Evolutionary conservation across 2,888 invertebrate genomes (phyloP).

Genomic region (Macrosoma leucophasiata): DNA sequence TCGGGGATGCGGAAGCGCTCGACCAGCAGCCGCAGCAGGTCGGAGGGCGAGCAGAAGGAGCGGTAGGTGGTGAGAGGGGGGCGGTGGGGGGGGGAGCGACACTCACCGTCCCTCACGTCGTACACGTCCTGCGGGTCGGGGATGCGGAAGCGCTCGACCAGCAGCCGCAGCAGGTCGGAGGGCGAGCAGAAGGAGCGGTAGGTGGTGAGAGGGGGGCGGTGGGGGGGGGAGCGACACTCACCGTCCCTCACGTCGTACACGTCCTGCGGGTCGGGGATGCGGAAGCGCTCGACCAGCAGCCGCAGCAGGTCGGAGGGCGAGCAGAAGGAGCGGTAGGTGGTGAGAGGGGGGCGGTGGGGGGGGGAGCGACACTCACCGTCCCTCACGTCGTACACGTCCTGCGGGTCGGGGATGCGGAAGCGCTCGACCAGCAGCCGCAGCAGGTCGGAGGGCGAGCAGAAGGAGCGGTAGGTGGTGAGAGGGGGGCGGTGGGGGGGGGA

Average conservation of each 20-base stretch:
- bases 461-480: slow-evolving; percentile 92
- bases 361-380: slow-evolving; percentile 46
- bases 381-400: slow-evolving; percentile 82
- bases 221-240: no score
- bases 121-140: slow-evolving; percentile 92
- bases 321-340: slow-evolving; percentile 90
- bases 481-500: no score
- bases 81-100: no score
- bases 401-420: slow-evolving; percentile 94
- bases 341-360: slow-evolving; percentile 98
- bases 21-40: slow-evolving; percentile 90
- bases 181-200: slow-evolving; percentile 88
- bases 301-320: slow-evolving; percentile 89
- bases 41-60: slow-evolving; percentile 87
- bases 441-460: slow-evolving; percentile 89
- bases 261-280: slow-evolving; percentile 92
- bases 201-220: slow-evolving; percentile 97
- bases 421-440: slow-evolving; percentile 92
- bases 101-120: slow-evolving; percentile 68
- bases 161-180: slow-evolving; percentile 87
- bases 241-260: slow-evolving; percentile 79
- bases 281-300: slow-evolving; percentile 92
- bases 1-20: slow-evolving; percentile 96
- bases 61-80: slow-evolving; percentile 97
- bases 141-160: slow-evolving; percentile 94